These are phyloP conservation scores for Hyperoplus lanceolatus DNA, from an alignment of 2,797 vertebrate species.

Conservation along the genomic window DNA sequence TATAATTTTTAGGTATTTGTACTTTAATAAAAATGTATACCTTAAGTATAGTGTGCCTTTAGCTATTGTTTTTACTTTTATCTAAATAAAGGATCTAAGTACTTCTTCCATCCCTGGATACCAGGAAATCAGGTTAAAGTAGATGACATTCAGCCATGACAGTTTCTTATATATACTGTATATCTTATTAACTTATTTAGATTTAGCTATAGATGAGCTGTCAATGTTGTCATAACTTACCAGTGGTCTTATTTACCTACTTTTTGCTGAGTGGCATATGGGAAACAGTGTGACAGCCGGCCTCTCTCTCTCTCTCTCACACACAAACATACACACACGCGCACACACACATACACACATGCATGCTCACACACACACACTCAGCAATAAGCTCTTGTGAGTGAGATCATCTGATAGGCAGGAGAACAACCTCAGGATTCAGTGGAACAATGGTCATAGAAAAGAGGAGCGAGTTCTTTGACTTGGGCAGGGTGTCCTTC, in stretches of 20 bases:
- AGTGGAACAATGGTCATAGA: conserved; percentile 78
- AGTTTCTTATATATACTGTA: background rate
- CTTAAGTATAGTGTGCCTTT: background rate
- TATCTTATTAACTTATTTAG: too few species aligned
- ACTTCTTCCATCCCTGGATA: background rate
- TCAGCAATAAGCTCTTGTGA: conserved; percentile 21
- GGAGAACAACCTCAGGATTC: conserved; percentile 62
- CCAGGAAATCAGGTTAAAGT: background rate
- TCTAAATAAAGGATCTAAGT: background rate
- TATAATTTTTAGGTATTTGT: background rate
- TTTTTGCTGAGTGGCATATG: conserved; percentile 15
- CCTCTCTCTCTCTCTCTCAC: background rate
- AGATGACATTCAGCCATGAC: background rate
- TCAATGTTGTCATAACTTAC: background rate
- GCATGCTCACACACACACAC: conserved; percentile 20
- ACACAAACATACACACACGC: conserved; percentile 3
- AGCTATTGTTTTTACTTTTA: background rate
- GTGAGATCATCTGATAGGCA: conserved; percentile 65
- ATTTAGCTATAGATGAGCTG: background rate
- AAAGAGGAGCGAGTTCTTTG: conserved; percentile 80
- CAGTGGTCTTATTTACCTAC: background rate
- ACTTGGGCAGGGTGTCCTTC: conserved; percentile 89
- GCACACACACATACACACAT: background rate
- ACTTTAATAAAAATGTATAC: background rate
- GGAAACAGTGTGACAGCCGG: conserved; percentile 38